phyloP scores from a whole-genome alignment of 1,140 invertebrate species.

The Eufriesea mexicana region DNA sequence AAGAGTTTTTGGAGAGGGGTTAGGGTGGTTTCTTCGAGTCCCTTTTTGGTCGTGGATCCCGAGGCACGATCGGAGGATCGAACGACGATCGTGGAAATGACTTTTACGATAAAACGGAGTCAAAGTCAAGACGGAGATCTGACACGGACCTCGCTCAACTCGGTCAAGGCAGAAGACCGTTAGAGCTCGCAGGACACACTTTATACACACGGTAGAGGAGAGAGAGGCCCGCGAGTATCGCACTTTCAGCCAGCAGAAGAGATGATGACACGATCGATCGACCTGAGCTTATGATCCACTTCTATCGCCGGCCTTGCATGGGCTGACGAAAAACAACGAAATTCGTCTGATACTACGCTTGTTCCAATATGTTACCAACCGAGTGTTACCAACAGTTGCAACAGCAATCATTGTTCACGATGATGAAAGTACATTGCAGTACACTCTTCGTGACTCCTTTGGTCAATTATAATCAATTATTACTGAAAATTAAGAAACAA shows the following conservation, averaged over 20 bases:
- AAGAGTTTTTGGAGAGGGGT: no score
- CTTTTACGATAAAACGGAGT: constrained; percentile 78
- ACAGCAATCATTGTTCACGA: no score
- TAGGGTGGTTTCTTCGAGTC: background rate
- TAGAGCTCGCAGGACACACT: constrained; percentile 73
- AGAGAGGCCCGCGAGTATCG: constrained; percentile 39
- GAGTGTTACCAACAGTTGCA: no score
- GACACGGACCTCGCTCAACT: constrained; percentile 80
- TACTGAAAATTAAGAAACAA: no score
- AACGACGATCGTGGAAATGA: constrained; percentile 63
- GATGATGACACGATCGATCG: constrained; percentile 41
- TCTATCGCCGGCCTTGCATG: constrained; percentile 27
- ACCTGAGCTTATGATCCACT: constrained; percentile 15
- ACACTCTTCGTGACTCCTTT: no score
- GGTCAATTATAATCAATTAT: no score
- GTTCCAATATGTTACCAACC: no score
- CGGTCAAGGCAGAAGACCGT: constrained; percentile 81
- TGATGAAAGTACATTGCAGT: no score
- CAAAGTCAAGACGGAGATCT: constrained; percentile 81
- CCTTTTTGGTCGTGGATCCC: background rate
- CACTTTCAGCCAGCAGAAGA: constrained; percentile 24
- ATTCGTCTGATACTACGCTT: background rate
- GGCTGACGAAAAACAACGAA: constrained; percentile 1
- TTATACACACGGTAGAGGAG: constrained; percentile 34
- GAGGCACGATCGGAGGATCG: background rate